Base-by-base conservation (phyloP, 1,140 invertebrate species). In the Charaxes varanes region DNA sequence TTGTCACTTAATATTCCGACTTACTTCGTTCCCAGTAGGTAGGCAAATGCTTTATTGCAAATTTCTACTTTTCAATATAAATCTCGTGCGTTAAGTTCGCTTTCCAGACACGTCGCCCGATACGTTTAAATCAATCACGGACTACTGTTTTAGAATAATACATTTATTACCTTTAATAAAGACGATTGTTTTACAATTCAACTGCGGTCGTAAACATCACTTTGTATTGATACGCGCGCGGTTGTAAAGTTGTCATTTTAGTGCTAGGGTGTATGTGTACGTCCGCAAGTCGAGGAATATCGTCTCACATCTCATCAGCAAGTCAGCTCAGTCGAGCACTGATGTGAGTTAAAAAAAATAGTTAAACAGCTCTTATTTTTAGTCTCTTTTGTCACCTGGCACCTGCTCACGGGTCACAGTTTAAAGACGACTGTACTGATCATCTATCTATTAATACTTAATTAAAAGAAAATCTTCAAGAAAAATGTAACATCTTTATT, bases 61-160 rank as follows among this genome's bases (percentile, higher is more conserved):
- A 31, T 31, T 14, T 17, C 28, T 31, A 4, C 28, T 17, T 34
- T 15, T 26, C 34, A 24, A 16, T 36, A 36, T 24, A 24, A 24
- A 6, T 26, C n/a, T 16, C 33, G 15, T 26, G 34, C 18, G 7
- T 12, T 6, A 8, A 13, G 11, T 43, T 36, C 8, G 17, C 30
- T 16, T 23, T 19, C 32, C 18, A 18, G 16, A 18, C 41, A 43
- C 41, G 41, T 43, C 16, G 16, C 12, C 12, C 32, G 32, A 36
- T 43, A 14, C 13, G 19, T 43, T 43, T 43, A 36, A 43, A 43
- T 43, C 32, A 43, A 43, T 43, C 32, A 36, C 32, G 7, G 5
- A 26, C 4, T 27, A 33, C 40, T 7, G 33, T 43, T 38, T 28
- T 35, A 18, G 26, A 43, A 43, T 35, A 23, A 36, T 3, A 30